Evolutionary conservation across 2,888 invertebrate genomes (phyloP).

Genomic region (Cerceris rybyensis): DNA sequence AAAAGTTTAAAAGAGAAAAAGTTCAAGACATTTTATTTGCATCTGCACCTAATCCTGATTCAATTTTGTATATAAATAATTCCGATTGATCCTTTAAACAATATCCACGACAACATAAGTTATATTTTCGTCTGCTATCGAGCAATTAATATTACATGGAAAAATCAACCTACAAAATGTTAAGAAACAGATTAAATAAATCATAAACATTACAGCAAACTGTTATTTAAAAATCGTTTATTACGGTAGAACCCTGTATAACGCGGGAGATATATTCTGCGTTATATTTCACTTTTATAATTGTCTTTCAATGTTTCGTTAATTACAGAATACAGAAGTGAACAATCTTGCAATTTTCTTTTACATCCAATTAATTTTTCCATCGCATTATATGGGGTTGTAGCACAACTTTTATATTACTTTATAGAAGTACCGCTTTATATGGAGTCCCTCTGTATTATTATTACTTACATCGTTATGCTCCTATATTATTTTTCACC

Average conservation of each 20-base stretch:
- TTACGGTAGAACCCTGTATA: too few species aligned
- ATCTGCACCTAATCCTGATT: conserved; percentile 58
- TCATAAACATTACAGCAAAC: conserved; percentile 31
- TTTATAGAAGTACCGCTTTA: conserved; percentile 13
- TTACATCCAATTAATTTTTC: too few species aligned
- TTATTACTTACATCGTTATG: conserved; percentile 6
- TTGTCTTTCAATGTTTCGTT: too few species aligned
- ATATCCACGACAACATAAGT: conserved; percentile 41
- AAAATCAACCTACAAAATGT: conserved; percentile 48
- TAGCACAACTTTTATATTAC: too few species aligned
- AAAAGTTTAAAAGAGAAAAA: conserved; percentile 41
- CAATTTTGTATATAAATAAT: conserved; percentile 65
- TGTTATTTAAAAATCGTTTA: neutral
- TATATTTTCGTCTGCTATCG: conserved; percentile 35
- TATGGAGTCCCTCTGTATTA: conserved; percentile 8
- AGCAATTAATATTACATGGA: conserved; percentile 37
- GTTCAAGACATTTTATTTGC: conserved; percentile 41
- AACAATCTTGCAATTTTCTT: too few species aligned
- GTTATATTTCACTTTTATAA: too few species aligned
- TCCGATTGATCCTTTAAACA: conserved; percentile 26
- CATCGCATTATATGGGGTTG: too few species aligned
- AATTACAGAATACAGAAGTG: too few species aligned
- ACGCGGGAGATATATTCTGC: too few species aligned
- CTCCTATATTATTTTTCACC: conserved; percentile 66
- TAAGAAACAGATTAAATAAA: conserved; percentile 55